Conservation (phyloP, 2,113 vertebrate genomes). For the Phodopus roborovskii region DNA sequence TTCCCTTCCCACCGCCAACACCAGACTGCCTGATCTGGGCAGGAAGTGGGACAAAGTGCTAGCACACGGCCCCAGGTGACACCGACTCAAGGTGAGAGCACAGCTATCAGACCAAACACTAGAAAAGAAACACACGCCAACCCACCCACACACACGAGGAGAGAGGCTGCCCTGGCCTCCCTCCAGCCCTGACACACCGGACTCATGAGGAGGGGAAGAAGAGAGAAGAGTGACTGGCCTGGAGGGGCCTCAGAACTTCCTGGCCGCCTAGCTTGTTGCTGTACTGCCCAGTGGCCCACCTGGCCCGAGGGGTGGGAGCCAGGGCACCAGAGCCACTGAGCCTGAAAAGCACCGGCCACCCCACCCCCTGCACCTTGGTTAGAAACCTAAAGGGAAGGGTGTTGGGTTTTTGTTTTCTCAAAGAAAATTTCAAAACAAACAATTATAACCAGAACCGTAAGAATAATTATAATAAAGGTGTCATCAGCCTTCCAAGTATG, state of each 20-base stretch:
- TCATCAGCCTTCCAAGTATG: slow-evolving; percentile 88
- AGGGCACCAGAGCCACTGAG: slow-evolving; percentile 80
- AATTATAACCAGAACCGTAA: slow-evolving; percentile 82
- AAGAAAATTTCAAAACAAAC: slow-evolving; percentile 79
- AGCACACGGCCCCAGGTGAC: slow-evolving; percentile 59
- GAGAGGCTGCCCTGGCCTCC: slow-evolving; percentile 60
- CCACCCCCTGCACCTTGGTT: slow-evolving; percentile 80
- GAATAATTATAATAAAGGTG: slow-evolving; percentile 92
- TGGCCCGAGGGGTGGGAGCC: slow-evolving; percentile 75
- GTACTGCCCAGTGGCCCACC: slow-evolving; percentile 71
- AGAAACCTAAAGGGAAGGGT: slow-evolving; percentile 77
- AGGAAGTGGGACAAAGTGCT: slow-evolving; percentile 52
- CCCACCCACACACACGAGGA: slow-evolving; percentile 89
- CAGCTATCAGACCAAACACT: slow-evolving; percentile 92
- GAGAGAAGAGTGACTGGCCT: slow-evolving; percentile 65
- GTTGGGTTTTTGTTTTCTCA: slow-evolving; percentile 79
- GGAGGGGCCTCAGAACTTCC: slow-evolving; percentile 39
- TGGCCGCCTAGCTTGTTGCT: slow-evolving; percentile 35
- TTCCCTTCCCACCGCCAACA: slow-evolving; percentile 62
- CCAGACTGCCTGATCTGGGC: slow-evolving; percentile 55
- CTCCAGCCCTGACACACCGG: slow-evolving; percentile 75
- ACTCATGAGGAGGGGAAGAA: slow-evolving; percentile 74
- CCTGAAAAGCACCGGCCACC: slow-evolving; percentile 75
- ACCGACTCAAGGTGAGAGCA: slow-evolving; percentile 80
- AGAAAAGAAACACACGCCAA: slow-evolving; percentile 88